These are phyloP conservation scores for Cygnus buccinator DNA, from an alignment of 2,113 vertebrate genomes.

Conservation along the genomic window DNA sequence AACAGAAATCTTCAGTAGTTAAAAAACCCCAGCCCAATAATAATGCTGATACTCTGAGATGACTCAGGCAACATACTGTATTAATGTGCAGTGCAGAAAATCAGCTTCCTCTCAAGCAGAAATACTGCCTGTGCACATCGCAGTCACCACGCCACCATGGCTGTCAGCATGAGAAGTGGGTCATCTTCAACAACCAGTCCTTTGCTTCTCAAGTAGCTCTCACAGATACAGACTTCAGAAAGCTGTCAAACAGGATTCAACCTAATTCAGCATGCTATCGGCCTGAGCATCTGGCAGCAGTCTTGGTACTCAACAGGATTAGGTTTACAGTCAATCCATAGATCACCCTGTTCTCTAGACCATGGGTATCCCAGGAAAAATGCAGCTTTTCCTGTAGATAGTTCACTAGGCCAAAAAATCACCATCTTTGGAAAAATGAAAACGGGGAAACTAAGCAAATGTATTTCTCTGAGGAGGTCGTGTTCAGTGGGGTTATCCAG, in stretches of 20 bases:
- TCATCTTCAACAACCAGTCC: not conserved
- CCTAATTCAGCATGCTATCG: not conserved
- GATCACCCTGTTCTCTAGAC: not conserved
- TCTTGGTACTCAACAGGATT: not conserved
- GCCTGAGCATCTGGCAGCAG: not conserved
- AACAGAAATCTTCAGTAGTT: not conserved
- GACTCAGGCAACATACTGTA: not conserved
- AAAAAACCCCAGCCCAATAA: not conserved
- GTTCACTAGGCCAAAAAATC: not conserved
- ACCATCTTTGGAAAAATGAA: not conserved
- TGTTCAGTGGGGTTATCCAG: not conserved
- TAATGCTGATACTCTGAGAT: not conserved
- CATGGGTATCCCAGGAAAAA: not conserved
- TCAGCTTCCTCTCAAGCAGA: not conserved
- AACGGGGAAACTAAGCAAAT: not conserved
- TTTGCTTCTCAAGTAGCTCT: not conserved
- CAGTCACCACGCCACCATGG: not conserved
- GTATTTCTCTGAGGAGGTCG: not conserved
- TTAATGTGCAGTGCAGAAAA: not conserved
- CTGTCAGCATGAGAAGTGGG: not conserved
- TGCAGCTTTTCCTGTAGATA: not conserved
- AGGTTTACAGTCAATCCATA: not conserved
- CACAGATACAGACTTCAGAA: not conserved
- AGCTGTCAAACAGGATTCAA: not conserved
- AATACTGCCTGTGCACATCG: not conserved